phyloP scores from a whole-genome alignment of 2,113 vertebrate species.

The Arizona elegans region DNA sequence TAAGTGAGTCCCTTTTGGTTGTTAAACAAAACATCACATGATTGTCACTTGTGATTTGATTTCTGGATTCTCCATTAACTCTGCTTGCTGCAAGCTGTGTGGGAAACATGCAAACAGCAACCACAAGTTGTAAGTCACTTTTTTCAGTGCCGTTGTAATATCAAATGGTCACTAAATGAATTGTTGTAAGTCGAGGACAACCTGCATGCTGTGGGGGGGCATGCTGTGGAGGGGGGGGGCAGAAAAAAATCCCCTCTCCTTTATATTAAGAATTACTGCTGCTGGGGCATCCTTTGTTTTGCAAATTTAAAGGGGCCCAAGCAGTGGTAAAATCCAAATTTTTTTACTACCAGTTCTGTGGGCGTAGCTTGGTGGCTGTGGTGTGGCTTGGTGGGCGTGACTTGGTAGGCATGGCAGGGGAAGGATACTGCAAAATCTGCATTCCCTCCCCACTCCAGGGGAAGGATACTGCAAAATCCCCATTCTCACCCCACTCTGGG shows the following conservation, averaged over 20 bases:
- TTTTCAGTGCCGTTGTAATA: background rate
- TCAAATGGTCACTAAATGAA: background rate
- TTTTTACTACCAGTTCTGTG: too few relatives aligned
- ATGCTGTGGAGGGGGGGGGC: too few relatives aligned
- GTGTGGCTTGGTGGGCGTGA: too few relatives aligned
- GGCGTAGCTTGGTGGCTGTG: too few relatives aligned
- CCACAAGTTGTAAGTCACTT: background rate
- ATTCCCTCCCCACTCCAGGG: too few relatives aligned
- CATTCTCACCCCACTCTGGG: too few relatives aligned
- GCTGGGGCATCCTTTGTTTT: background rate
- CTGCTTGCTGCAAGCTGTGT: background rate
- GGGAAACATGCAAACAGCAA: background rate
- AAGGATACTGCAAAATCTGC: too few relatives aligned
- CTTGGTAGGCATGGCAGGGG: too few relatives aligned
- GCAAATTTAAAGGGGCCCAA: background rate
- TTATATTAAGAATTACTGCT: background rate
- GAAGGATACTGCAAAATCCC: too few relatives aligned
- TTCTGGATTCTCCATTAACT: background rate
- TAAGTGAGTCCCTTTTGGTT: background rate
- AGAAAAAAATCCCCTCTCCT: background rate
- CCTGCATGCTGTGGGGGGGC: background rate
- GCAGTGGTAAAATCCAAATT: too few relatives aligned
- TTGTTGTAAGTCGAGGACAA: background rate
- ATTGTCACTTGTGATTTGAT: background rate
- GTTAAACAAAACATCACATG: background rate